Percentiles rank a stretch among this genome's conserved stretches.
Evolutionary conservation across 2,797 vertebrate genomes (phyloP).

Genomic region (Diplodus puntazzo): DNA sequence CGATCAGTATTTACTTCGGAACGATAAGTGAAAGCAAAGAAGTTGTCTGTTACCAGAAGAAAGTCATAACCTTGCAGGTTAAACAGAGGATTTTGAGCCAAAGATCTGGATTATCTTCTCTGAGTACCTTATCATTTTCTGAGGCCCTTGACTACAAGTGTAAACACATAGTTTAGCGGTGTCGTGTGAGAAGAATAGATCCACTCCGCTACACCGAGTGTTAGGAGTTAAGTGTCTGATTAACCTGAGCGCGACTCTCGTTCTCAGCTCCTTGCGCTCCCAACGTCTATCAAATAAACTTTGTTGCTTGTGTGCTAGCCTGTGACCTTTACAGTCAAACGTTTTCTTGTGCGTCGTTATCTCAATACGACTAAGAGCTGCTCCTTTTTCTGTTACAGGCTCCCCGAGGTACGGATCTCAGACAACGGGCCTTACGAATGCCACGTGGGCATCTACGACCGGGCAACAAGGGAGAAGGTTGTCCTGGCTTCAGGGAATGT

Average conservation of each 20-base stretch:
- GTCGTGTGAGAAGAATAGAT: neutral
- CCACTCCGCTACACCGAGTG: neutral
- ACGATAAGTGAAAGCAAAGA: no score
- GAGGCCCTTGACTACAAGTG: neutral
- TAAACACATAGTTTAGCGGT: neutral
- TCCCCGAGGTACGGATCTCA: slow-evolving; percentile 95
- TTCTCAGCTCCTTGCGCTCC: neutral
- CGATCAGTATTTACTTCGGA: no score
- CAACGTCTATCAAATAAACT: neutral
- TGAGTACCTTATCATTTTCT: neutral
- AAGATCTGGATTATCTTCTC: neutral
- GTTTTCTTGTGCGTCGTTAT: neutral
- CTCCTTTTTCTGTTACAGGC: slow-evolving; percentile 80
- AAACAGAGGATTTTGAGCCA: no score
- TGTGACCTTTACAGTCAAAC: neutral
- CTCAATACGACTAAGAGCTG: neutral
- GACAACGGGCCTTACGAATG: slow-evolving; percentile 98
- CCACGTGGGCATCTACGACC: slow-evolving; percentile 97
- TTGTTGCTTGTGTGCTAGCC: neutral
- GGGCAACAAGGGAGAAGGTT: slow-evolving; percentile 95
- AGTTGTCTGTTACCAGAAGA: no score
- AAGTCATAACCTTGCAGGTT: no score
- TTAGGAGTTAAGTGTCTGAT: neutral
- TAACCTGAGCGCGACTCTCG: neutral
- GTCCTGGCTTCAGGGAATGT: slow-evolving; percentile 95